phyloP scores from a whole-genome alignment of 2,797 vertebrate genomes.

The Rhynchonycteris naso region DNA sequence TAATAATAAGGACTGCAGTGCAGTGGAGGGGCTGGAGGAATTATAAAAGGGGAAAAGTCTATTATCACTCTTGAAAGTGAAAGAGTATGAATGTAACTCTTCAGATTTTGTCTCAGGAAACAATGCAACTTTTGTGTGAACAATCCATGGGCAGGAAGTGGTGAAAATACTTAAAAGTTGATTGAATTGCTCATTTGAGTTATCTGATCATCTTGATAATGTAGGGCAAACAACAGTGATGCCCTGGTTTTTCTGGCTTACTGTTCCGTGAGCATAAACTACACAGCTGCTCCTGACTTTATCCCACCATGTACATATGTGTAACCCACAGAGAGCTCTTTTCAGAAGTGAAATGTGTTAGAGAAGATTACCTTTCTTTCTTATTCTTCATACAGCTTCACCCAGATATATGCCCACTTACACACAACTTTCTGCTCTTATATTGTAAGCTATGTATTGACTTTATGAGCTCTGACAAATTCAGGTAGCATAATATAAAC shows the following conservation, averaged over 20 bases:
- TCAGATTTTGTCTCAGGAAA: conserved; percentile 80
- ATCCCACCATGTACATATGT: conserved; percentile 56
- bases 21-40: background rate
- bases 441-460: background rate
- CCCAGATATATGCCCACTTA: background rate
- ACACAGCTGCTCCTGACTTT: conserved; percentile 72
- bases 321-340: conserved; percentile 54
- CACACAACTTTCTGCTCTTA: background rate
- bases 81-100: conserved; percentile 67
- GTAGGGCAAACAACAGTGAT: conserved; percentile 79
- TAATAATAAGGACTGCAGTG: too few species aligned
- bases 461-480: background rate
- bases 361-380: conserved; percentile 8
- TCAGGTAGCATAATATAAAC: background rate
- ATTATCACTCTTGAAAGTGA: conserved; percentile 3
- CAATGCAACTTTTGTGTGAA: conserved; percentile 57
- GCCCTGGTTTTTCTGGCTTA: conserved; percentile 79
- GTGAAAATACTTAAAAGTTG: conserved; percentile 79
- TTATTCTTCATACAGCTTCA: background rate
- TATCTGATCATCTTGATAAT: conserved; percentile 86
- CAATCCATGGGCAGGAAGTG: conserved; percentile 85
- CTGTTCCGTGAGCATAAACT: conserved; percentile 70
- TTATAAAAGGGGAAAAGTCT: background rate
- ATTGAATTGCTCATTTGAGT: conserved; percentile 71
- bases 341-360: background rate